These are phyloP conservation scores for Falco biarmicus DNA, from an alignment of 2,797 vertebrate genomes.

Conservation along the genomic window DNA sequence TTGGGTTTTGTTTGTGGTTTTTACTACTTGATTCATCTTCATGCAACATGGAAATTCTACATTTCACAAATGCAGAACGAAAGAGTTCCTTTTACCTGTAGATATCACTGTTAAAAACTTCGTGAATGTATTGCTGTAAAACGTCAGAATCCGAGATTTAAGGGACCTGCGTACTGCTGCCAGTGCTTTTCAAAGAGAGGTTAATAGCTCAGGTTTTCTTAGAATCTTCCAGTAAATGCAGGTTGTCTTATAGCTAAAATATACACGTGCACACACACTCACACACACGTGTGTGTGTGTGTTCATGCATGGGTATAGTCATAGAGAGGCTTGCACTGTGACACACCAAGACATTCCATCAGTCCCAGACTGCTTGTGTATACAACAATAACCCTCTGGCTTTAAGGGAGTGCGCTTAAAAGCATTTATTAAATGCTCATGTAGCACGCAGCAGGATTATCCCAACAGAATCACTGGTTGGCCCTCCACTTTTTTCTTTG, in stretches of 20 bases:
- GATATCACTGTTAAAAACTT: neutral
- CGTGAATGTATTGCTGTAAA: neutral
- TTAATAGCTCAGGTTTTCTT: neutral
- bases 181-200: too few relatives aligned
- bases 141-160: neutral
- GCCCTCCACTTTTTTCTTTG: neutral
- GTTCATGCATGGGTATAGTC: neutral
- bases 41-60: neutral
- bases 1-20: neutral
- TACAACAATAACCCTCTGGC: neutral
- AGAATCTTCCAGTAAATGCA: too few relatives aligned
- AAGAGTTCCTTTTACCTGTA: neutral
- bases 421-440: neutral
- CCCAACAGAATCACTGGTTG: neutral
- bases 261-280: accelerated
- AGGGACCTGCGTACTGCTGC: neutral
- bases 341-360: neutral
- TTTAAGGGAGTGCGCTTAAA: neutral
- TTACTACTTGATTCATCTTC: neutral
- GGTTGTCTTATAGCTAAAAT: neutral
- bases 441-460: neutral
- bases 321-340: too few relatives aligned
- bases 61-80: too few relatives aligned
- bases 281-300: accelerated
- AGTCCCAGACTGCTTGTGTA: neutral